Conservation (phyloP, 2,888 invertebrate species). For the Acrobasis repandana region DNA sequence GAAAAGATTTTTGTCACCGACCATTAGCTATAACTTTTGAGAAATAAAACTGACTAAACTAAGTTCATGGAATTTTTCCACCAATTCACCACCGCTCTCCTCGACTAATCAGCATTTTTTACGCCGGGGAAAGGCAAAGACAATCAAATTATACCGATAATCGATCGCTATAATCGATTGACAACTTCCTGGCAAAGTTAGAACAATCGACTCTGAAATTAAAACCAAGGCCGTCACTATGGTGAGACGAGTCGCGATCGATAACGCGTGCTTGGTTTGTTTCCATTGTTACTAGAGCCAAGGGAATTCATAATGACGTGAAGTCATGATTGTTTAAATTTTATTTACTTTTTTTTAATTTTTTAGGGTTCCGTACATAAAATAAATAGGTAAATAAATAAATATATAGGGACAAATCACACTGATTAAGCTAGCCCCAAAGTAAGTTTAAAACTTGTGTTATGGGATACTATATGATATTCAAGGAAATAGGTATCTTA, state of each 20-base stretch:
- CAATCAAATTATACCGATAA: slow-evolving; percentile 39
- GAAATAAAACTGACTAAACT: not conserved
- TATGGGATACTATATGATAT: no score
- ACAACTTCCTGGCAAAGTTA: slow-evolving; percentile 28
- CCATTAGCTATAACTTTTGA: no score
- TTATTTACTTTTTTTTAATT: no score
- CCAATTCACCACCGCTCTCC: not conserved
- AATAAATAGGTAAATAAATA: no score
- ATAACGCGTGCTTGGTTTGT: slow-evolving; percentile 37
- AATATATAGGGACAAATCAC: no score
- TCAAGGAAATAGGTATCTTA: no score
- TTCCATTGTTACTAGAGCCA: slow-evolving; percentile 37
- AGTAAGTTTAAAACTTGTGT: no score
- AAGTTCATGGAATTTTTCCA: not conserved
- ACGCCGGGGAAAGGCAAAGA: slow-evolving; percentile 15
- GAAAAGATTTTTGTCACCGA: no score
- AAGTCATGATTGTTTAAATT: no score
- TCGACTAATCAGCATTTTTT: slow-evolving; percentile 3
- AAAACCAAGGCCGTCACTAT: slow-evolving; percentile 44
- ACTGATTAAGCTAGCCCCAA: no score
- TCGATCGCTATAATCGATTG: slow-evolving; percentile 22
- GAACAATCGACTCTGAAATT: slow-evolving; percentile 42
- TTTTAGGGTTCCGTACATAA: no score
- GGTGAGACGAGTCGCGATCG: slow-evolving; percentile 43
- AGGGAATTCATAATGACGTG: no score